Evolutionary conservation across 2,113 vertebrate species (phyloP), one percentile per base, ranked within the genome.

Genomic region (Pachyramphus minor): DNA sequence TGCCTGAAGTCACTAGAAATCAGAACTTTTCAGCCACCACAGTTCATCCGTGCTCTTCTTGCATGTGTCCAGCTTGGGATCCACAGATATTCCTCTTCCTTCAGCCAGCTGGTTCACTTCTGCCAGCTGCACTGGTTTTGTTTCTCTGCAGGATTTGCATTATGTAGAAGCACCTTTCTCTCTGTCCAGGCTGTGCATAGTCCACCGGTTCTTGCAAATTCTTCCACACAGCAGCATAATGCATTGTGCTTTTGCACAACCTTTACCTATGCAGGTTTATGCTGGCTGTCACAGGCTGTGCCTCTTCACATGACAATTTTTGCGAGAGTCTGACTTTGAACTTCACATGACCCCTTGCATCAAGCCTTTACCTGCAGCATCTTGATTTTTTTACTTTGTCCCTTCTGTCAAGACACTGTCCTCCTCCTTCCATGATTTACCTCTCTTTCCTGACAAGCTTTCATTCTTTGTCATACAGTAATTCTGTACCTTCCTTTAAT

Each of bases 381-480:
- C 63, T 80, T 94, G 68, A 92, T 92, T 94, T 96, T 96, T 96
- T 96, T 11, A 92, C 79, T 95, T 86, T 67, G 83, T 77, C 90
- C 90, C 75, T 94, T 92, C 75, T 94, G 83, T 95, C 85, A 93
- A 93, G 85, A 74, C 59, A 49, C 68, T 83, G 86, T 90, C 90
- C 90, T 95, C 82, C 94, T 90, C 55, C 64, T 73, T 55, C 76
- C 39, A 15, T 86, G 90, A 96, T 93, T 94, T 95, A 93, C 72
- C 20, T 88, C 87, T 64, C 31, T 47, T 91, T 60, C 84, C 49
- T 73, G 85, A 93, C 58, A 91, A 90, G 74, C 71, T 79, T 91
- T 91, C 63, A 41, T 42, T 92, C 90, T 84, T 67, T 77, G 59
- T 77, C 88, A 84, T 2, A 5, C 90, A 77, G 84, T 93, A 92